phyloP scores from a whole-genome alignment of 2,888 invertebrate species.

The Bembecia ichneumoniformis region DNA sequence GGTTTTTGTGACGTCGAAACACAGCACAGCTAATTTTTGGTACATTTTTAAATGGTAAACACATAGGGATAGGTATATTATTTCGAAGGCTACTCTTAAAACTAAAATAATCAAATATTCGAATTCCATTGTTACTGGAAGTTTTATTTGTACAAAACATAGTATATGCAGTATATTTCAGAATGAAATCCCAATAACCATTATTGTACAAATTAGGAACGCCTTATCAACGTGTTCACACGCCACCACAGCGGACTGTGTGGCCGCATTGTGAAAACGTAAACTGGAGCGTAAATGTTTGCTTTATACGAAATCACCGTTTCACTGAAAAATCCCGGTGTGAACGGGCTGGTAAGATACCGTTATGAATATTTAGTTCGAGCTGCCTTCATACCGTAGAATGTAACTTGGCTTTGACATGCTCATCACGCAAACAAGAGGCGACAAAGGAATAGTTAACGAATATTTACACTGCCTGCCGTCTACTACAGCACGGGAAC shows the following conservation, averaged over 20 bases:
- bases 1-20: too few relatives aligned
- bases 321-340: neutral
- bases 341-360: neutral
- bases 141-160: too few relatives aligned
- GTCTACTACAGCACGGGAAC: neutral
- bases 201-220: too few relatives aligned
- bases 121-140: too few relatives aligned
- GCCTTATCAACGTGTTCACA: neutral
- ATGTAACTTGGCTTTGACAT: constrained; percentile 25
- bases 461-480: constrained; percentile 32
- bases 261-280: neutral
- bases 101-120: too few relatives aligned
- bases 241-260: neutral
- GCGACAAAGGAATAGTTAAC: constrained; percentile 58
- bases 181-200: too few relatives aligned
- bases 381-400: constrained; percentile 9
- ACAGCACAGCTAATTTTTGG: too few relatives aligned
- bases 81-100: too few relatives aligned
- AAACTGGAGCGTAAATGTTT: neutral
- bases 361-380: neutral
- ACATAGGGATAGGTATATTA: too few relatives aligned
- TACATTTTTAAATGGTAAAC: too few relatives aligned
- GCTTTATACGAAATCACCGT: neutral
- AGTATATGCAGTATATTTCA: too few relatives aligned
- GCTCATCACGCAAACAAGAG: constrained; percentile 34